Percentiles rank a stretch among this genome's conserved stretches.
phyloP scores from a whole-genome alignment of 2,888 invertebrate species.

The Unio pictorum region DNA sequence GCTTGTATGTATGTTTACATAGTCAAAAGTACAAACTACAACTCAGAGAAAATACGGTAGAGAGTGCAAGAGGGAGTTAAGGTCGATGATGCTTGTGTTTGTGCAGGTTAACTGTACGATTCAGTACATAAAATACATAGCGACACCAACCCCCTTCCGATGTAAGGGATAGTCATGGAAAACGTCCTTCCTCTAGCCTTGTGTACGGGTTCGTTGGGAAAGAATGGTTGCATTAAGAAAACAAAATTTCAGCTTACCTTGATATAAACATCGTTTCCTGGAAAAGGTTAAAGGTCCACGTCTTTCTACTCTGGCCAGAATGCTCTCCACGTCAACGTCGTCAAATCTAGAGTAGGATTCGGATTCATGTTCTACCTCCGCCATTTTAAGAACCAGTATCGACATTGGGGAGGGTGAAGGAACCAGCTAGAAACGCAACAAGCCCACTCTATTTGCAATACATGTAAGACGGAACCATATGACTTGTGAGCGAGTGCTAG shows the following conservation, averaged over 20 bases:
- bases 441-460: conserved; percentile 3
- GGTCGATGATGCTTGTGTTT: no score
- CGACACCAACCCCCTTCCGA: no score
- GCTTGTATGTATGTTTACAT: no score
- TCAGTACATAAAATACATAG: no score
- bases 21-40: no score
- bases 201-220: not conserved
- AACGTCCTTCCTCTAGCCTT: not conserved
- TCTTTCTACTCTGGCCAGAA: conserved; percentile 44
- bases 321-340: conserved; percentile 48
- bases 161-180: no score
- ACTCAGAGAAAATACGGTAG: no score
- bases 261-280: conserved; percentile 36
- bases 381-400: conserved; percentile 22
- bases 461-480: no score
- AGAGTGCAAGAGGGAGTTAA: no score
- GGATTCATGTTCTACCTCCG: conserved; percentile 36
- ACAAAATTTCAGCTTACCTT: conserved; percentile 37
- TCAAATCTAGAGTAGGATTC: conserved; percentile 34
- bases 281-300: conserved; percentile 41
- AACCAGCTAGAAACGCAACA: conserved; percentile 11
- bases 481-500: no score
- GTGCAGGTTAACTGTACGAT: no score
- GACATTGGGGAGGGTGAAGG: conserved; percentile 4
- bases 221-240: not conserved